Percentiles rank a stretch among this genome's conserved stretches.
Conservation (phyloP, 1,140 invertebrate species). For the Diprion similis region DNA sequence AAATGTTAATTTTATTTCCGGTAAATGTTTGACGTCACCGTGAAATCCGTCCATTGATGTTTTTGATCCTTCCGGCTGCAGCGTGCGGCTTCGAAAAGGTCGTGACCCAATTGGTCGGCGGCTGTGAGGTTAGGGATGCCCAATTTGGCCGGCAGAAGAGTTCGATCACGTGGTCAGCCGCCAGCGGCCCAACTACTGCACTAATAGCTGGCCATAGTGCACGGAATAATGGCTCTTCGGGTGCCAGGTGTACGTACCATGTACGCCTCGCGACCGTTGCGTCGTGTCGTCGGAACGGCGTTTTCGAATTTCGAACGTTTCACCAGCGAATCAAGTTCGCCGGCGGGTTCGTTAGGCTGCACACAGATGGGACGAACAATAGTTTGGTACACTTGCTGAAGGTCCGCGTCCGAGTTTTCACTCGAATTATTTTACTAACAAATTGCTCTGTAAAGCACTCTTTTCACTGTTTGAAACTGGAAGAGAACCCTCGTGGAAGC, state of each 20-base stretch:
- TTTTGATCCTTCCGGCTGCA: neutral
- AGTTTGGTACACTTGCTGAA: neutral
- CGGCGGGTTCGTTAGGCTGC: neutral
- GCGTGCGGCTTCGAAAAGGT: neutral
- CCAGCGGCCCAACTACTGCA: neutral
- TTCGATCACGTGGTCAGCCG: slow-evolving; percentile 4
- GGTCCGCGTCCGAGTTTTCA: too few relatives aligned
- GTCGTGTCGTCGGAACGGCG: neutral
- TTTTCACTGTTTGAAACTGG: too few relatives aligned
- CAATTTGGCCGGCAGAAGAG: neutral
- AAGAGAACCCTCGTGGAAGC: too few relatives aligned
- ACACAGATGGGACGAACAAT: neutral
- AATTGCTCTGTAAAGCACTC: too few relatives aligned
- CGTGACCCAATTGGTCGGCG: neutral
- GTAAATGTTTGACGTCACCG: neutral
- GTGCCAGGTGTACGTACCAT: neutral
- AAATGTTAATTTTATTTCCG: neutral
- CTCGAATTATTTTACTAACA: too few relatives aligned
- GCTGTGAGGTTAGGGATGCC: neutral
- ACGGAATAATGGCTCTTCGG: slow-evolving; percentile 7
- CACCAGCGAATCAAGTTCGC: neutral
- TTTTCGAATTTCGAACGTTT: neutral
- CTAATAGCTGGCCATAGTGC: slow-evolving; percentile 5
- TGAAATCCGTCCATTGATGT: neutral
- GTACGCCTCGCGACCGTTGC: neutral